These are phyloP conservation scores for Eudemis profundana DNA, from an alignment of 2,888 invertebrate species.

Conservation along the genomic window DNA sequence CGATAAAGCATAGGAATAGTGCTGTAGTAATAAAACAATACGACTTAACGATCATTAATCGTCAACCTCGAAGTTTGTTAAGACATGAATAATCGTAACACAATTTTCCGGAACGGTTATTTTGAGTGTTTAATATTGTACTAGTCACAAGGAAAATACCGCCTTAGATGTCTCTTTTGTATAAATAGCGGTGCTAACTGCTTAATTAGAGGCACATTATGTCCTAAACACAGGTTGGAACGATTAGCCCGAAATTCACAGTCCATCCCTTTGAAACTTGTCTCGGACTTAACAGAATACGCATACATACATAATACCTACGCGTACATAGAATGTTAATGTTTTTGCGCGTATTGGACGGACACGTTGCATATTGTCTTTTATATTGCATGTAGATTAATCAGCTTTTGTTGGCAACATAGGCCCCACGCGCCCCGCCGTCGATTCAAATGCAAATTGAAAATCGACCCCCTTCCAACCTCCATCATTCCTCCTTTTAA, in stretches of 20 bases:
- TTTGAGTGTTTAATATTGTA: no score
- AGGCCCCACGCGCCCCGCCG: conserved; percentile 50
- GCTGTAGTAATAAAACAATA: no score
- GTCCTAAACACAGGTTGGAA: conserved; percentile 55
- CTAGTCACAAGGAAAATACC: background rate
- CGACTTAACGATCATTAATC: no score
- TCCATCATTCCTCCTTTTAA: conserved; percentile 52
- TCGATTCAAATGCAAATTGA: conserved; percentile 69
- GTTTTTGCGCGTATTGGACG: conserved; percentile 6
- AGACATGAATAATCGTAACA: no score
- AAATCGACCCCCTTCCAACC: conserved; percentile 59
- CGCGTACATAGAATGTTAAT: background rate
- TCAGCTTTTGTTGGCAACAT: conserved; percentile 57
- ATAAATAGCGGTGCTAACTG: conserved; percentile 60
- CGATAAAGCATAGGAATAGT: no score
- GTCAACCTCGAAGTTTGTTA: no score
- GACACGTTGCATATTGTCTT: conserved; percentile 47
- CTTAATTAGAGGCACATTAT: conserved; percentile 65
- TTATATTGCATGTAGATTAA: conserved; percentile 61
- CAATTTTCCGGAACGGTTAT: no score
- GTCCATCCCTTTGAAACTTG: conserved; percentile 3
- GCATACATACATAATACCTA: background rate
- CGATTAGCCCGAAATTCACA: conserved; percentile 31
- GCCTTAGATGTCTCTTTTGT: conserved; percentile 57
- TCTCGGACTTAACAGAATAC: background rate